Evolutionary conservation across 1,140 invertebrate genomes (phyloP).

Genomic region (Cataglyphis hispanica): DNA sequence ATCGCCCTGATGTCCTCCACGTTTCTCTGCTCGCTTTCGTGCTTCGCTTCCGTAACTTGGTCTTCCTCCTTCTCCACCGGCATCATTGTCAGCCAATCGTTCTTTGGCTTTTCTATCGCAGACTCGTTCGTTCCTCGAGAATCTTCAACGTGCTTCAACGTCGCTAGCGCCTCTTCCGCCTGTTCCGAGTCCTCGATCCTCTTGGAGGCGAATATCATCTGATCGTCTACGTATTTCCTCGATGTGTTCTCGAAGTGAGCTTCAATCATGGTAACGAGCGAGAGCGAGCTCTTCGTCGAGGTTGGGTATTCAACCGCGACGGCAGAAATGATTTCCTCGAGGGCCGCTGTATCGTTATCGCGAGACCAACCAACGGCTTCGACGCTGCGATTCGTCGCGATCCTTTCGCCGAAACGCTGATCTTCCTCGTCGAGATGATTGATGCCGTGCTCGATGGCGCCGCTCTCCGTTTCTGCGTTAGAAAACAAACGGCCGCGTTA

Average conservation of each 20-base stretch:
- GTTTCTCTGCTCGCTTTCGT: slow-evolving; percentile 57
- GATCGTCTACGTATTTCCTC: slow-evolving; percentile 12
- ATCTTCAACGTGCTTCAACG: neutral
- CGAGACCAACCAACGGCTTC: neutral
- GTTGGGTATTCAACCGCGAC: slow-evolving; percentile 11
- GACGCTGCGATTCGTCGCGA: slow-evolving; percentile 50
- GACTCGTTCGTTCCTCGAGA: slow-evolving; percentile 2
- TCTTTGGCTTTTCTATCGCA: neutral
- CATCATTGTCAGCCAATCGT: slow-evolving; percentile 9
- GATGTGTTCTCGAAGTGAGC: slow-evolving; percentile 45
- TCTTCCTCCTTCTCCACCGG: neutral
- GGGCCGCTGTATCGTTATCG: slow-evolving; percentile 27
- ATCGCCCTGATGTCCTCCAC: slow-evolving; percentile 64
- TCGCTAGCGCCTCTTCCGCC: slow-evolving; percentile 41
- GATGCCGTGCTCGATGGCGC: slow-evolving; percentile 71
- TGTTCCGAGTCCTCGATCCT: slow-evolving; percentile 39
- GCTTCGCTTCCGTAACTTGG: slow-evolving; percentile 3
- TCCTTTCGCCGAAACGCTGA: slow-evolving; percentile 51
- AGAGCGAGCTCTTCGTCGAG: slow-evolving; percentile 17
- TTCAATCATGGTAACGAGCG: slow-evolving; percentile 26
- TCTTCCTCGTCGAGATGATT: slow-evolving; percentile 71
- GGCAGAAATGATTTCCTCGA: slow-evolving; percentile 24
- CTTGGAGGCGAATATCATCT: neutral
- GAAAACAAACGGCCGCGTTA: slow-evolving; percentile 63
- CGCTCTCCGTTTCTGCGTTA: slow-evolving; percentile 72